Evolutionary conservation across 2,797 vertebrate species (phyloP).

Genomic region (Ctenochaetus hawaiiensis): DNA sequence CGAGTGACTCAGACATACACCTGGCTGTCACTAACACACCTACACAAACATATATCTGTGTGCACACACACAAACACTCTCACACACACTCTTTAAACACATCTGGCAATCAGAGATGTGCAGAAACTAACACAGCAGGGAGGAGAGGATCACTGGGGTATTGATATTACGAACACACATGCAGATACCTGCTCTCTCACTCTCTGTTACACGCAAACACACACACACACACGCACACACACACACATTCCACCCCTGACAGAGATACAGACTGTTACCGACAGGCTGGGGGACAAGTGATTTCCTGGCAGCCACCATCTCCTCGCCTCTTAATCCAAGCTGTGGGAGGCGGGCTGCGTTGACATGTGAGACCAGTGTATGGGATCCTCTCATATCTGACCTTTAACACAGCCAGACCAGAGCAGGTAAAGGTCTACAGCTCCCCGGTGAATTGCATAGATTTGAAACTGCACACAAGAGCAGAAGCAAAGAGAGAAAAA

Average conservation of each 20-base stretch:
- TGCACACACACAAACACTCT: constrained; percentile 1
- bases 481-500: not conserved
- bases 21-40: constrained; percentile 51
- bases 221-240: constrained; percentile 18
- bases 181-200: constrained; percentile 31
- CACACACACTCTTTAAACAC: constrained; percentile 51
- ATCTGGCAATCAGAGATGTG: constrained; percentile 70
- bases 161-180: constrained; percentile 63
- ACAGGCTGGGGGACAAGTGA: constrained; percentile 63
- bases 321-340: constrained; percentile 66
- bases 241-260: constrained; percentile 40
- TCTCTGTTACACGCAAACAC: constrained; percentile 1
- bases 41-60: constrained; percentile 42
- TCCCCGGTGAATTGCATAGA: constrained; percentile 63
- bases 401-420: constrained; percentile 75
- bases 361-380: constrained; percentile 71
- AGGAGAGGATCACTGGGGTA: constrained; percentile 67
- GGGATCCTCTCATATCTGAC: constrained; percentile 77
- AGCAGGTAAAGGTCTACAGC: constrained; percentile 78
- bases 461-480: constrained; percentile 49
- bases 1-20: constrained; percentile 62
- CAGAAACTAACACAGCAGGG: constrained; percentile 55
- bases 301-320: constrained; percentile 70
- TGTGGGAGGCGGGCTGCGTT: constrained; percentile 45
- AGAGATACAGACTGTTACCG: constrained; percentile 65